Evolutionary conservation across 2,888 invertebrate species (phyloP), one percentile per base, ranked within the genome.

Genomic region (Noctua janthe): DNA sequence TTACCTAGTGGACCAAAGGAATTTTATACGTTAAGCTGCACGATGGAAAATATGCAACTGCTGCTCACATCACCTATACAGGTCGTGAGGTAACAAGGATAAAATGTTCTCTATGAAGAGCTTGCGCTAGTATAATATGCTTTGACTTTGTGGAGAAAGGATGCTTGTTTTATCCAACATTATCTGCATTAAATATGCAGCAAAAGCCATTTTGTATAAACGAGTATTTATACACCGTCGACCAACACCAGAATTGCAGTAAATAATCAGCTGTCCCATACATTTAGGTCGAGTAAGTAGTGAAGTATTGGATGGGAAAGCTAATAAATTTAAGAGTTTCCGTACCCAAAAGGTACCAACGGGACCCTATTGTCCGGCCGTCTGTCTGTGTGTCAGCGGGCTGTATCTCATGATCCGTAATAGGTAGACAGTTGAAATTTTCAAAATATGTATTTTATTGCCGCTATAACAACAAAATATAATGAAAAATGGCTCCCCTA

Each of bases 31-130:
- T 79, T 54, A 73, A 74, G 35, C 62, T 80, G 35, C 66, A 70
- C 77, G 69, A 51, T 70, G 66, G 80, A 71, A 29, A 73, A 73
- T 82, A 76, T 80, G 77, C 87, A 77, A 77, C 76, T 74, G 76
- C 78, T 76, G 15, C 69, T 74, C 56, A 75, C 51, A 56, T 70
- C 59, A 72, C 17, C 83, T 29, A 66, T 76, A 59, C 62, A 72
- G 69, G 64, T 77, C 71, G 64, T 74, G 77, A 69, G 39, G 47
- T 73, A 74, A 82, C 66, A 29, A 86, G 59, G 56, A 70, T 71
- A 69, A 76, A 76, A 76, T 69, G 15, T 66, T 69, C 43, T n/a
- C 29, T 74, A 82, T 71, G 56, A 54, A 72, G 54, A 64, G 67
- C 56, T 64, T 79, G 59, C 13, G 39, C 64, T 59, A 51, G 23